A percentile compares a stretch with the other conserved stretches of the same genome.
These are phyloP conservation scores for Salvelinus sp. DNA, from an alignment of 2,113 vertebrate species.

Conservation along the genomic window DNA sequence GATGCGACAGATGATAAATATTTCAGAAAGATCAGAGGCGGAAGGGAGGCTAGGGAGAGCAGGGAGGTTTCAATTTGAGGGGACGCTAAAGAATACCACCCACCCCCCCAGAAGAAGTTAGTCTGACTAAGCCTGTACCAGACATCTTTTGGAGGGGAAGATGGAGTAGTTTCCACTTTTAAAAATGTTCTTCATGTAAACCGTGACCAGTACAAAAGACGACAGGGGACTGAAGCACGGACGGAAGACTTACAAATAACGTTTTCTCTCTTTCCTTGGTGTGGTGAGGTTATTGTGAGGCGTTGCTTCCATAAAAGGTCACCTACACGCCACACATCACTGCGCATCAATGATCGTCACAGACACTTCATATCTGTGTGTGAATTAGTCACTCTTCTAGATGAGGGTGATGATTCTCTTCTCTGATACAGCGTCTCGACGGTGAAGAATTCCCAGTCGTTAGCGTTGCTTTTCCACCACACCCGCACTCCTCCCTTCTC, in stretches of 20 bases:
- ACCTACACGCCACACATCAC: not conserved
- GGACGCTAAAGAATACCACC: slow-evolving; percentile 40
- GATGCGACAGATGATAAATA: slow-evolving; percentile 73
- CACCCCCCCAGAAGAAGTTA: slow-evolving; percentile 12
- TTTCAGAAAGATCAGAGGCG: slow-evolving; percentile 66
- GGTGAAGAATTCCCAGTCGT: slow-evolving; percentile 22
- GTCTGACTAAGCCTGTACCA: not conserved
- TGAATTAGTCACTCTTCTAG: not conserved
- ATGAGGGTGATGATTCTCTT: too few relatives aligned
- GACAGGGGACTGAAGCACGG: not conserved
- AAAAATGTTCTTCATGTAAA: too few relatives aligned
- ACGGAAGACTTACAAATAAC: not conserved
- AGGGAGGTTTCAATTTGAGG: slow-evolving; percentile 32
- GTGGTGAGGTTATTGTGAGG: not conserved
- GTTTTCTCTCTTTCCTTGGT: not conserved
- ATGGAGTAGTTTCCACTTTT: not conserved
- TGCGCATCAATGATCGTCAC: not conserved
- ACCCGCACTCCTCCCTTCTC: slow-evolving; percentile 43
- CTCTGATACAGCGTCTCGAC: slow-evolving; percentile 6
- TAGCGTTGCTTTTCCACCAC: slow-evolving; percentile 43
- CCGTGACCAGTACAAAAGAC: not conserved
- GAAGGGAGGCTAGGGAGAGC: slow-evolving; percentile 23
- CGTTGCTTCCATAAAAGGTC: not conserved
- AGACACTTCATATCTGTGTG: not conserved
- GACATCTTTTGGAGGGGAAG: not conserved